These are phyloP conservation scores for Erythrocercus mccallii DNA, from an alignment of 2,113 vertebrate species.

Conservation along the genomic window DNA sequence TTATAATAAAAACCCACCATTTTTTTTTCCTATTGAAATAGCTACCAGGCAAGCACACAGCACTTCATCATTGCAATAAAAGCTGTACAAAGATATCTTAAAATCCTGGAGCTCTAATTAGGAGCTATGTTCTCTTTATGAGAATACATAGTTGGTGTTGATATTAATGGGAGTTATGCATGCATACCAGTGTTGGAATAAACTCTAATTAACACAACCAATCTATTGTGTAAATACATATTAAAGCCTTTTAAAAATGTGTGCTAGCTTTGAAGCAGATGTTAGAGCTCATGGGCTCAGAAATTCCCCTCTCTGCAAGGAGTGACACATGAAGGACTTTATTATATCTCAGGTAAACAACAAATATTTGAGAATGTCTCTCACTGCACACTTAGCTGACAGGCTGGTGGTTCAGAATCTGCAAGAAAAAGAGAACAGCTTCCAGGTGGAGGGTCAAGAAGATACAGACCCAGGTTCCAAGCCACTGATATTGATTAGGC, in stretches of 20 bases:
- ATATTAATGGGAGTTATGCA: background rate
- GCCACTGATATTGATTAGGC: background rate
- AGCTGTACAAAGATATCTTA: background rate
- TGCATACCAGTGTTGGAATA: background rate
- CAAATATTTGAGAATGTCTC: background rate
- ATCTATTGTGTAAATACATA: conserved; percentile 19
- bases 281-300: background rate
- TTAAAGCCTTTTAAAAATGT: background rate
- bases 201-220: conserved; percentile 26
- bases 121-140: background rate
- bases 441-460: background rate
- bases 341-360: background rate
- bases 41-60: fast-evolving
- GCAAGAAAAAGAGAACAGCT: background rate
- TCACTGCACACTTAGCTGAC: background rate
- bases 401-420: background rate
- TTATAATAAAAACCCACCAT: background rate
- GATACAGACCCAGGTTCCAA: background rate
- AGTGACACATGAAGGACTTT: background rate
- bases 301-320: background rate
- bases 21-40: background rate
- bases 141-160: background rate
- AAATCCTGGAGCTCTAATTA: background rate
- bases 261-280: background rate
- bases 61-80: background rate